These are phyloP conservation scores for Chrysopilus asiliformis DNA, from an alignment of 2,888 invertebrate species.

Conservation along the genomic window DNA sequence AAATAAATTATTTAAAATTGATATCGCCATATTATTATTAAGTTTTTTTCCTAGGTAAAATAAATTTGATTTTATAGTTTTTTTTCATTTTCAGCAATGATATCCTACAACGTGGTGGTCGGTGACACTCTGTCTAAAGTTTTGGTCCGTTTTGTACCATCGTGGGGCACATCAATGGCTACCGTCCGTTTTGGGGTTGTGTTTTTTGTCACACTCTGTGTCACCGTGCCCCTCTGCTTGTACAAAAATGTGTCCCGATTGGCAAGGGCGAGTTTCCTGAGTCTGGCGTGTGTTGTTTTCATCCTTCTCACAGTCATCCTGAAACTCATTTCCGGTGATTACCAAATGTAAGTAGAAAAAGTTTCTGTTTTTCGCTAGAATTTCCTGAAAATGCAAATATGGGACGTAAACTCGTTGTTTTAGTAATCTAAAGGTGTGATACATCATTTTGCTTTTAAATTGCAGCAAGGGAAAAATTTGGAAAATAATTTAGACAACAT, in stretches of 20 bases:
- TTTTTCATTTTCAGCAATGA: constrained; percentile 53
- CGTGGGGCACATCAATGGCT: constrained; percentile 35
- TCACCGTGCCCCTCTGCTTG: constrained; percentile 66
- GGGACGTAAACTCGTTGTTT: too few relatives aligned
- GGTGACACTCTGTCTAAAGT: constrained; percentile 78
- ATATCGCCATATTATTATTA: neutral
- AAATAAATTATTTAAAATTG: neutral
- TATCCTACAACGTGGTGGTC: constrained; percentile 76
- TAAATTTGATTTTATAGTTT: constrained; percentile 13
- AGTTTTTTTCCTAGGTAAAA: neutral
- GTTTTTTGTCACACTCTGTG: constrained; percentile 53
- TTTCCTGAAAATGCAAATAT: too few relatives aligned
- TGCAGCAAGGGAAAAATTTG: too few relatives aligned
- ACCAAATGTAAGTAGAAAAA: constrained; percentile 48
- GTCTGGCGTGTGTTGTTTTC: constrained; percentile 55
- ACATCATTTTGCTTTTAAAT: too few relatives aligned
- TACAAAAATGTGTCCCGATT: constrained; percentile 53
- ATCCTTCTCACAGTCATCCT: constrained; percentile 52
- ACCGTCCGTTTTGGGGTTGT: constrained; percentile 42
- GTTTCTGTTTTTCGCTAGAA: neutral
- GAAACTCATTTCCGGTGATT: constrained; percentile 36
- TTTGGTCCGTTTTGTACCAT: constrained; percentile 50
- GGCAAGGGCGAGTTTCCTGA: constrained; percentile 34
- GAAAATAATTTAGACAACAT: too few relatives aligned
- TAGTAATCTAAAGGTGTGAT: too few relatives aligned